Conservation (phyloP, 1,140 invertebrate genomes). For the Daktulosphaira vitifoliae region DNA sequence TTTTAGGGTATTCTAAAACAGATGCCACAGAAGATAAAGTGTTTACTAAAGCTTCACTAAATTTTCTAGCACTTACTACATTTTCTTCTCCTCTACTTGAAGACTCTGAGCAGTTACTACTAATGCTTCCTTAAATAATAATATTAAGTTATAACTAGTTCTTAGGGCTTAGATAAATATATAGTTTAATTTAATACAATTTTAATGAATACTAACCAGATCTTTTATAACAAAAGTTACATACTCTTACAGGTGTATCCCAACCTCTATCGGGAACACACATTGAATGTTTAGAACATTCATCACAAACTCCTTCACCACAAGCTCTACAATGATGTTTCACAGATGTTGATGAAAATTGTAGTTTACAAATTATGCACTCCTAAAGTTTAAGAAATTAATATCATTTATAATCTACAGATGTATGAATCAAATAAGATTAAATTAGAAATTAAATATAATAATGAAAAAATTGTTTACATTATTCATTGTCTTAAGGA, state of each 20-base stretch:
- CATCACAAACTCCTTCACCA: conserved; percentile 61
- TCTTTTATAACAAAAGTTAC: conserved; percentile 51
- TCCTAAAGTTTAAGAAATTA: conserved; percentile 44
- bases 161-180: neutral
- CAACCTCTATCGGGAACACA: conserved; percentile 59
- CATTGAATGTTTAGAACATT: conserved; percentile 52
- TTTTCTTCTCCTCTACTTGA: conserved; percentile 41
- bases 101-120: conserved; percentile 21
- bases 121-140: conserved; percentile 12
- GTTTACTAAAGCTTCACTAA: conserved; percentile 55
- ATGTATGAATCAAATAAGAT: too few relatives aligned
- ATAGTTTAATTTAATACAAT: neutral
- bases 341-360: conserved; percentile 47
- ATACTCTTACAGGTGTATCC: conserved; percentile 57
- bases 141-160: neutral
- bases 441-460: neutral
- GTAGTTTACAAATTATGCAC: conserved; percentile 56
- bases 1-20: conserved; percentile 50
- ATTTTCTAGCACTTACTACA: conserved; percentile 53
- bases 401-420: conserved; percentile 17
- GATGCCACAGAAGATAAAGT: conserved; percentile 52
- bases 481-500: too few relatives aligned
- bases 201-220: conserved; percentile 23
- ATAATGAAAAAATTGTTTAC: too few relatives aligned
- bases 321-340: conserved; percentile 76